Percentiles rank a stretch among this genome's conserved stretches.
phyloP scores from a whole-genome alignment of 2,113 vertebrate genomes.

The Dromas ardeola region DNA sequence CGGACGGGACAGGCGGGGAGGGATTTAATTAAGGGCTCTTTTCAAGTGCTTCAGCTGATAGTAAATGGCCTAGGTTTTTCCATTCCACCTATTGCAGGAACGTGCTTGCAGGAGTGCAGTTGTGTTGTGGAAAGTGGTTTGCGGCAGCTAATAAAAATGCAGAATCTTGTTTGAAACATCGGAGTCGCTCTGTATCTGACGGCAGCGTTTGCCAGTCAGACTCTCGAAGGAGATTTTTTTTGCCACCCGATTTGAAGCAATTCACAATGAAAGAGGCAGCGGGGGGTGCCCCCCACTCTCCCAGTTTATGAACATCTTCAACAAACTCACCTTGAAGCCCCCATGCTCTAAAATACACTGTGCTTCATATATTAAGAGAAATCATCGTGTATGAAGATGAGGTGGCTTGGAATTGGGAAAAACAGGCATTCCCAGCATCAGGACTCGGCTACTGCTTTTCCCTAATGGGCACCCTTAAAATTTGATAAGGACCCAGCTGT shows the following conservation, averaged over 20 bases:
- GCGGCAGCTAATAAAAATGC: not conserved
- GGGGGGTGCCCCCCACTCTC: fast-evolving
- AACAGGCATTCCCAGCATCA: not conserved
- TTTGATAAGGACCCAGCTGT: not conserved
- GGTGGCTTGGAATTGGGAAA: not conserved
- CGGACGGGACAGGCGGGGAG: not conserved
- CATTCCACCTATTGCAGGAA: not conserved
- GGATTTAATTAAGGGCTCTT: not conserved
- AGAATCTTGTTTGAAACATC: not conserved
- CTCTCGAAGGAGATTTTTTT: not conserved
- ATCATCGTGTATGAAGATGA: not conserved
- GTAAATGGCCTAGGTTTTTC: not conserved
- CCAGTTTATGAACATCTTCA: not conserved
- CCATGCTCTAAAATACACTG: not conserved
- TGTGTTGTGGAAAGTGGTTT: not conserved
- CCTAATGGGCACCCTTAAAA: not conserved
- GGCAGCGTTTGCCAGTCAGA: not conserved
- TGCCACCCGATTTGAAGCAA: not conserved
- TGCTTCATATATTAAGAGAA: not conserved
- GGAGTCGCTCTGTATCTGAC: not conserved
- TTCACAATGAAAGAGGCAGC: not conserved
- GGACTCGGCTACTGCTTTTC: not conserved
- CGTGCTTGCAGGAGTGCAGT: not conserved
- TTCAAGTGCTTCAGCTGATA: not conserved
- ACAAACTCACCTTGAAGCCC: not conserved